Base-by-base conservation (phyloP, 1,140 invertebrate genomes). In the Notospermus geniculatus region DNA sequence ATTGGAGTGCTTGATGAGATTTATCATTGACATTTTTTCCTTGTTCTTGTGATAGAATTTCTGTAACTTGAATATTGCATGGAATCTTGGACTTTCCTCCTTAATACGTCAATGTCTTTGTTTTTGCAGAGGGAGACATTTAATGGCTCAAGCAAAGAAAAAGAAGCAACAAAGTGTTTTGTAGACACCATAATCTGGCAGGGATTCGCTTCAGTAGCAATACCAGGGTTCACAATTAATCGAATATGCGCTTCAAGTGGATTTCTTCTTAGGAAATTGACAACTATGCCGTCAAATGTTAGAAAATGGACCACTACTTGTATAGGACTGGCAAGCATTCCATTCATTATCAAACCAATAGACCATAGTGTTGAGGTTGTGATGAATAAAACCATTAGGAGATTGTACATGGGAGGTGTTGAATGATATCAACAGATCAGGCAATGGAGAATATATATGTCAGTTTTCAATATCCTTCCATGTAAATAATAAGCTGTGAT, bases 151-250 rank as follows among this genome's bases (percentile, higher is more conserved):
- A 62, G 68, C 39, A 61, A 66, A 22, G 65, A 54, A 15, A 73
- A 61, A 57, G 68, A 73, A 58, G 65, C 79, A 5, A 59, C 57
- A 0, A 71, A 71, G n/a, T 87, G 88, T 32, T 87, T 89, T 4
- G 83, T 85, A 0, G 95, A 98, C 80, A 93, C 91, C 0, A 81
- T 97, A 11, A 71, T 92, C 2, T 97, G 95, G 95, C 95, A 98
- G 80, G 88, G 90, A 54, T 85, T 97, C 54, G 95, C 95, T 7
- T 96, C 93, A 2, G 90, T 98, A 1, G 84, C 89, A 25, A 88
- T 98, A 67, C 95, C 95, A 25, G 95, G 95, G 23, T 87, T 92
- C 62, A 91, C 91, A 9, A 97, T 98, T 58, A 97, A 98, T 80
- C 85, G 93, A 70, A 82, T 92, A 59, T 95, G 90, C 80, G 86